phyloP scores from a whole-genome alignment of 2,113 vertebrate genomes.

The Narcine bancroftii region DNA sequence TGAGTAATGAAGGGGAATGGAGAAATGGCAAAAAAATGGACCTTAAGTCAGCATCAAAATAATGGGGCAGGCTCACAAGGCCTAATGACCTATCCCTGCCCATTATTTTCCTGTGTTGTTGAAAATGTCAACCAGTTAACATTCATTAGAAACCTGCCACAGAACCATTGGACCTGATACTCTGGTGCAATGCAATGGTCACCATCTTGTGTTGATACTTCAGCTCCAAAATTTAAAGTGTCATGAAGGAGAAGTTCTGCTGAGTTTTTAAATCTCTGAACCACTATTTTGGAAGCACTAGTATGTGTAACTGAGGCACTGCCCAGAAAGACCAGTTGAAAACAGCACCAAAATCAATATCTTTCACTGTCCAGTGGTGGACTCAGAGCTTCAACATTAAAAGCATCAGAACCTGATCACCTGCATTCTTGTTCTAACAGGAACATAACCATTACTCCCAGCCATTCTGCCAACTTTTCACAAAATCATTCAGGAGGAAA shows the following conservation, averaged over 20 bases:
- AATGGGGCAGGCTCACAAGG: too few species aligned
- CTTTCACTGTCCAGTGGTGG: background rate
- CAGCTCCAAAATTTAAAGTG: background rate
- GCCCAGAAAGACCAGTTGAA: background rate
- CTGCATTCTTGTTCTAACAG: background rate
- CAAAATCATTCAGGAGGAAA: background rate
- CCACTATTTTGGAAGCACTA: background rate
- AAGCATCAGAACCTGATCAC: background rate
- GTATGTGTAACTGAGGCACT: background rate
- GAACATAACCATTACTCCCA: background rate
- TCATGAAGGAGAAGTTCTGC: background rate
- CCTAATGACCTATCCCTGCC: too few species aligned
- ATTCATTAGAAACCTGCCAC: background rate
- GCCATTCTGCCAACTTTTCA: too few species aligned
- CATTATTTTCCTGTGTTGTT: background rate
- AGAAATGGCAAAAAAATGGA: too few species aligned
- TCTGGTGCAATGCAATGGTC: background rate
- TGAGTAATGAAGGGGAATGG: too few species aligned
- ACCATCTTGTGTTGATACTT: background rate
- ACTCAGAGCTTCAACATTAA: background rate
- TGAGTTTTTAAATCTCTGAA: background rate
- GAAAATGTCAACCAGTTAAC: background rate
- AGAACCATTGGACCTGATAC: background rate
- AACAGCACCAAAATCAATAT: background rate
- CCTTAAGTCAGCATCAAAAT: too few species aligned